Evolutionary conservation across 1,140 invertebrate species (phyloP).

Genomic region (Penaeus indicus): DNA sequence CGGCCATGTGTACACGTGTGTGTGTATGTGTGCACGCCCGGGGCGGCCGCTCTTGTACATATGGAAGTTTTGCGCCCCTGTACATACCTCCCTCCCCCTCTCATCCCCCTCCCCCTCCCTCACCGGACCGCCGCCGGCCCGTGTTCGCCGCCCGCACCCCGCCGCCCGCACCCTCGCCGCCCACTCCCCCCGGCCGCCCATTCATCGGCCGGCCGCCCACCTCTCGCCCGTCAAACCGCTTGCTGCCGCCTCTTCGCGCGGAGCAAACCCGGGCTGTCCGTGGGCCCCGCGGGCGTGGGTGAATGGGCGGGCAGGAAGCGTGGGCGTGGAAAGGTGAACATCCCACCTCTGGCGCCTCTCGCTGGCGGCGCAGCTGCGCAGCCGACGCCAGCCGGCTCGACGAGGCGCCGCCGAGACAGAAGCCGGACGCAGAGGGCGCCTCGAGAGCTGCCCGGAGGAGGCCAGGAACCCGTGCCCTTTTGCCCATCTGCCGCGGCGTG

Average conservation of each 20-base stretch:
- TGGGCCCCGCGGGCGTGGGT: too few species aligned
- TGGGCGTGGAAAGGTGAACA: too few species aligned
- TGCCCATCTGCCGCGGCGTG: slow-evolving; percentile 3
- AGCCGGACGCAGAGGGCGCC: too few species aligned
- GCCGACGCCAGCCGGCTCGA: too few species aligned
- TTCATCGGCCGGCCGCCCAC: neutral
- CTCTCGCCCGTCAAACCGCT: too few species aligned
- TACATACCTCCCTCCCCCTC: slow-evolving; percentile 45
- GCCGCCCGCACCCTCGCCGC: slow-evolving; percentile 20
- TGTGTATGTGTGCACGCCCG: slow-evolving; percentile 49
- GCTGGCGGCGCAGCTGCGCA: too few species aligned
- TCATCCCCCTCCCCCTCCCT: neutral
- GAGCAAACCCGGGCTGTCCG: neutral
- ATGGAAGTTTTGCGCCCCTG: slow-evolving; percentile 50
- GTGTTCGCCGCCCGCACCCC: neutral
- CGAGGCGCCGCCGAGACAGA: too few species aligned
- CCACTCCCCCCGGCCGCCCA: neutral
- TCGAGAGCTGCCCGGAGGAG: too few species aligned
- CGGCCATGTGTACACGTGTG: slow-evolving; percentile 30
- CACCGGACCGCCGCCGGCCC: slow-evolving; percentile 17
- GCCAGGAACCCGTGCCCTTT: neutral
- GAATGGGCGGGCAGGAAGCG: too few species aligned
- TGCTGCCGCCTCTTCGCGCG: neutral
- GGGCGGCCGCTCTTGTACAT: slow-evolving; percentile 50
- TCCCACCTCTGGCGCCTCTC: too few species aligned